Evolutionary conservation across 2,888 invertebrate species (phyloP).

Genomic region (Andrena camellia): DNA sequence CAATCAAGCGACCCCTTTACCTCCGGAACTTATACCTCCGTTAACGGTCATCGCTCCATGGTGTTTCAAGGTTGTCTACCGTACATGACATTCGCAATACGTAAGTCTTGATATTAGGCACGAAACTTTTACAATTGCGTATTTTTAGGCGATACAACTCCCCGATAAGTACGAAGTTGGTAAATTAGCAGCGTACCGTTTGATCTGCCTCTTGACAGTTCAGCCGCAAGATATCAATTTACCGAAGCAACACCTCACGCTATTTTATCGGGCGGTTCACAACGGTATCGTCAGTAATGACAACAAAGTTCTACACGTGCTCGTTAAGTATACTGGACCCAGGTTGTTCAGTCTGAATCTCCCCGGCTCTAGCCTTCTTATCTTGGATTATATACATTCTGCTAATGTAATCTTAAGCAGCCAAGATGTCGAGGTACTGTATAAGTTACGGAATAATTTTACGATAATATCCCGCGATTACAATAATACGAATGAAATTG

Average conservation of each 20-base stretch:
- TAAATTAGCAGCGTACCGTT: conserved; percentile 93
- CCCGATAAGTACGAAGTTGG: conserved; percentile 89
- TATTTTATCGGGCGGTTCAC: conserved; percentile 95
- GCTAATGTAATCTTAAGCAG: conserved; percentile 94
- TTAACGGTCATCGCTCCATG: conserved; percentile 95
- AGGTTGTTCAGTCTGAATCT: conserved; percentile 94
- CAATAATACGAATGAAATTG: not conserved
- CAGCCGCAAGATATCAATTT: conserved; percentile 91
- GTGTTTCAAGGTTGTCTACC: conserved; percentile 93
- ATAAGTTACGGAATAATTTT: not conserved
- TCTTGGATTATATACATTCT: conserved; percentile 96
- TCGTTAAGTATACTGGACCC: conserved; percentile 89
- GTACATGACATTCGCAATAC: not conserved
- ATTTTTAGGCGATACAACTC: conserved; percentile 86
- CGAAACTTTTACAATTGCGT: not conserved
- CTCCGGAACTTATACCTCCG: conserved; percentile 93
- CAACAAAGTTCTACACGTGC: conserved; percentile 81
- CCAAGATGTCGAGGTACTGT: conserved; percentile 88
- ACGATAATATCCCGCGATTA: not conserved
- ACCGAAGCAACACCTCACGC: conserved; percentile 87
- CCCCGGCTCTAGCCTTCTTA: conserved; percentile 94
- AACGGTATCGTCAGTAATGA: conserved; percentile 87
- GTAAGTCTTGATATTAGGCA: not conserved
- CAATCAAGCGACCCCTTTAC: conserved; percentile 91
- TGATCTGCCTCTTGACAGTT: conserved; percentile 93